Conservation (phyloP, 1,140 invertebrate species). For the Monochamus saltuarius region DNA sequence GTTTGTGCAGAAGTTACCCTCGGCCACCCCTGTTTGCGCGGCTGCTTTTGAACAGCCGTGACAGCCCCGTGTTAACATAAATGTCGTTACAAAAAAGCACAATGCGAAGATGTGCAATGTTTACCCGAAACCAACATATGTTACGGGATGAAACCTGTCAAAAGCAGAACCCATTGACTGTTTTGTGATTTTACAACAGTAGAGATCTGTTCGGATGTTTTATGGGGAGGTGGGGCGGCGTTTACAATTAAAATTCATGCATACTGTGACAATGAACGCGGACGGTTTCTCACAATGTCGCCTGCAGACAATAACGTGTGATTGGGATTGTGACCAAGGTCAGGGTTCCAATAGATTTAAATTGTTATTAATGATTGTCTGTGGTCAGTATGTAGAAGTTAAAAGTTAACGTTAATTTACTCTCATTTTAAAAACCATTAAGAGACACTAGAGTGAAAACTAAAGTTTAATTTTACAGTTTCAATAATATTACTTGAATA, state of each 20-base stretch:
- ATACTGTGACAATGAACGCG: background rate
- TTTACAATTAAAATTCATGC: constrained; percentile 3
- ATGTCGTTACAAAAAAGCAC: constrained; percentile 37
- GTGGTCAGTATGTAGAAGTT: too few relatives aligned
- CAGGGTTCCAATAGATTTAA: too few relatives aligned
- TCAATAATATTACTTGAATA: too few relatives aligned
- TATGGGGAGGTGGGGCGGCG: background rate
- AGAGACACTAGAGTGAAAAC: too few relatives aligned
- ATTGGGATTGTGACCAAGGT: too few relatives aligned
- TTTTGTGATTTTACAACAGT: constrained; percentile 1
- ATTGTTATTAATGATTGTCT: too few relatives aligned
- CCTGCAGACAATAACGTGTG: too few relatives aligned
- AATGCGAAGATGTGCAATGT: constrained; percentile 33
- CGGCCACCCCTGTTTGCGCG: constrained; percentile 26
- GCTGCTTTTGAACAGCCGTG: constrained; percentile 25
- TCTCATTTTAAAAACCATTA: too few relatives aligned
- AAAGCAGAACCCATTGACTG: constrained; percentile 19
- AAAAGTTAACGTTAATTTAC: too few relatives aligned
- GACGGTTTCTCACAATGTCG: background rate
- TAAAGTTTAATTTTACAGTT: too few relatives aligned
- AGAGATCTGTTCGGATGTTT: constrained; percentile 3
- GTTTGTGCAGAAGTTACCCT: constrained; percentile 20
- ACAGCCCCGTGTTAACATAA: constrained; percentile 36
- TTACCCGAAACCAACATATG: constrained; percentile 31
- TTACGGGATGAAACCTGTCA: constrained; percentile 34